Base-by-base conservation (phyloP, 2,113 vertebrate genomes). In the Chionomys nivalis region DNA sequence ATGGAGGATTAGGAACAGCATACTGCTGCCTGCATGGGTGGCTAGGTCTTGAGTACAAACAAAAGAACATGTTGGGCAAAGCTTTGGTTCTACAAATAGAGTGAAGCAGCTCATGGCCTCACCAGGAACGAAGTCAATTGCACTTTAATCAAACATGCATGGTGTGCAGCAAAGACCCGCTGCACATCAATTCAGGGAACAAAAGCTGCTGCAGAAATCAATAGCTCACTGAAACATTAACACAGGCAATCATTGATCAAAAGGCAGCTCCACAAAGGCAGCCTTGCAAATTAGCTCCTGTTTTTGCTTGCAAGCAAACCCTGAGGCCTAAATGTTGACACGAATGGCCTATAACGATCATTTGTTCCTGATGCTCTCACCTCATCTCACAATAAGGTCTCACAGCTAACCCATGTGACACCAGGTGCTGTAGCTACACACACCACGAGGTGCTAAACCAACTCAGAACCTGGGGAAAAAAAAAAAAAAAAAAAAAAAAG, bases 141-240 rank as follows among this genome's bases (percentile, higher is more conserved):
- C 99, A 99, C 98, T 99, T 99, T 99, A 99, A 99, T 99, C 99
- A 99, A 99, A 99, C 99, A 99, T 99, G 99, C 98, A 98, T n/a
- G 98, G 98, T 28, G 97, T 91, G 97, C 98, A 93, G 98, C 98
- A 91, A 97, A 98, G 97, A 98, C 98, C 98, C 95, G 85, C 93
- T 87, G 97, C 96, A 97, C 98, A 99, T 99, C 98, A 99, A 99
- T 99, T 98, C 99, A 97, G 98, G 96, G 98, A 98, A 99, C 99
- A 99, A 99, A 99, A 99, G 98, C 98, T 97, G 97, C 89, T 98
- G 98, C 98, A 98, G 98, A 99, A 99, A 99, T 99, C 99, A 99
- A 99, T 99, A 99, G 98, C 98, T 98, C 98, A 97, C 99, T 99
- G 99, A 99, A 99, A 99, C 99, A 99, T 99, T 99, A 99, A 99